Evolutionary conservation across 2,888 invertebrate species (phyloP).

Genomic region (Tigriopus californicus): DNA sequence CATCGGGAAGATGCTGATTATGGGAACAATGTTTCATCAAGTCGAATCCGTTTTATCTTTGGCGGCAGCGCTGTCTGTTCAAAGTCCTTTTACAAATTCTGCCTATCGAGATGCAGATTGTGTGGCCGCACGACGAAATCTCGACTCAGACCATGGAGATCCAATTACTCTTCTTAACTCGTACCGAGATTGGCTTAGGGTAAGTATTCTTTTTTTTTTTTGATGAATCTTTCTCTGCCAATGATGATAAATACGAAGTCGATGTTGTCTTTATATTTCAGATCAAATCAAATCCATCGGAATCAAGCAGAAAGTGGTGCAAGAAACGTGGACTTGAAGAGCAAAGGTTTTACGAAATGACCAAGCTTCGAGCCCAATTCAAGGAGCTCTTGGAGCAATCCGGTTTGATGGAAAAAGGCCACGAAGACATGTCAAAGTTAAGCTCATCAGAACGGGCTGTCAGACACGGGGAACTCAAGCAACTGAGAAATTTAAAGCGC

Average conservation of each 20-base stretch:
- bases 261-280: slow-evolving; percentile 27
- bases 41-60: slow-evolving; percentile 70
- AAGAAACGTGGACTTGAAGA: slow-evolving; percentile 77
- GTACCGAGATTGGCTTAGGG: slow-evolving; percentile 55
- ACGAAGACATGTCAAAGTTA: slow-evolving; percentile 20
- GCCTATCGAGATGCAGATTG: slow-evolving; percentile 37
- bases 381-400: slow-evolving; percentile 50
- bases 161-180: slow-evolving; percentile 71
- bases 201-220: too few species aligned
- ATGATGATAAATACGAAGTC: too few species aligned
- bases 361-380: slow-evolving; percentile 76
- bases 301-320: slow-evolving; percentile 57
- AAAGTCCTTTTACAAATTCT: slow-evolving; percentile 74
- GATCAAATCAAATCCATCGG: slow-evolving; percentile 40
- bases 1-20: slow-evolving; percentile 83
- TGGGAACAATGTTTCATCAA: slow-evolving; percentile 67
- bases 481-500: slow-evolving; percentile 57
- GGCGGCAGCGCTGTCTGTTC: slow-evolving; percentile 78
- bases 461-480: slow-evolving; percentile 71
- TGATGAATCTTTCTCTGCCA: too few species aligned
- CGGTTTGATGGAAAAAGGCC: slow-evolving; percentile 22
- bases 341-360: slow-evolving; percentile 88
- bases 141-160: slow-evolving; percentile 90
- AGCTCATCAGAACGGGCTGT: slow-evolving; percentile 53
- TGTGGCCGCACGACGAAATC: slow-evolving; percentile 44